A percentile compares a stretch with the other conserved stretches of the same genome.
Evolutionary conservation across 2,888 invertebrate genomes (phyloP).

Genomic region (Hedychridium roseum): DNA sequence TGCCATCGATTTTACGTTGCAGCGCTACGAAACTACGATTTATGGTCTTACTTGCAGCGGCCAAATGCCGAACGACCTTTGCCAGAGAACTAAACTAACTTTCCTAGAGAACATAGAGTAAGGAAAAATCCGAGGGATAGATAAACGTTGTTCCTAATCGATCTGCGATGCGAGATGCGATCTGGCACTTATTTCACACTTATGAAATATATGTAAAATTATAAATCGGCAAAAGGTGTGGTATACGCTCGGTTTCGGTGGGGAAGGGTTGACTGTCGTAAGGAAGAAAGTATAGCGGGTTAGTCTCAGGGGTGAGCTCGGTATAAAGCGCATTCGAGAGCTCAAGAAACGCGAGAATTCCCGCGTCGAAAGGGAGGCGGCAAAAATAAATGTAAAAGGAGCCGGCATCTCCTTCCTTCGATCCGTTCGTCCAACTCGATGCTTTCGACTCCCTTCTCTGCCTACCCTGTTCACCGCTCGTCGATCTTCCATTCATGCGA

Average conservation of each 20-base stretch:
- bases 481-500: constrained; percentile 49
- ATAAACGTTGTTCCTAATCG: too few relatives aligned
- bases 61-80: too few relatives aligned
- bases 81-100: too few relatives aligned
- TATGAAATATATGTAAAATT: background rate
- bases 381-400: constrained; percentile 52
- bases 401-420: constrained; percentile 31
- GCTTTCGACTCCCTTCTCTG: constrained; percentile 15
- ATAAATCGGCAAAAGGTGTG: too few relatives aligned
- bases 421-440: constrained; percentile 13
- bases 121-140: too few relatives aligned
- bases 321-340: constrained; percentile 32
- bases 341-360: constrained; percentile 54
- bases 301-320: constrained; percentile 9
- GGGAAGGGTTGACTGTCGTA: background rate
- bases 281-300: background rate
- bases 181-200: constrained; percentile 2
- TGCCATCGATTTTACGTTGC: too few relatives aligned
- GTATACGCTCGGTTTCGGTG: too few relatives aligned
- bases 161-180: too few relatives aligned
- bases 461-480: constrained; percentile 22
- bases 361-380: constrained; percentile 32
- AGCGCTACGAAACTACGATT: too few relatives aligned
- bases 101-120: too few relatives aligned
- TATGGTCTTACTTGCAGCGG: too few relatives aligned